phyloP scores from a whole-genome alignment of 1,140 invertebrate species.

The Bombus sylvicola region DNA sequence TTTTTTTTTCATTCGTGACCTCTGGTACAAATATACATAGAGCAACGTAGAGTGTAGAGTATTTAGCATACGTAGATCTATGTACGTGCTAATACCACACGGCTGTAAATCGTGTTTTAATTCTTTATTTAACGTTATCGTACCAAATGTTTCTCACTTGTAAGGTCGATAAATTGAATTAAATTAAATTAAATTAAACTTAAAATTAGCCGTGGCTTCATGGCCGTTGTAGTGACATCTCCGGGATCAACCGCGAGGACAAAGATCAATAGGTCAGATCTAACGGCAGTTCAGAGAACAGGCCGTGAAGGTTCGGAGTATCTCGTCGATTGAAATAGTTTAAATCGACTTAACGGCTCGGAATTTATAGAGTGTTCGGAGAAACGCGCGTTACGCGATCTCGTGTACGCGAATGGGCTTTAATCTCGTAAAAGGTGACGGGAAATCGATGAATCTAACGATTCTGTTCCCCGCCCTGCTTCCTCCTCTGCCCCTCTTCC shows the following conservation, averaged over 20 bases:
- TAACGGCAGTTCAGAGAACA: neutral
- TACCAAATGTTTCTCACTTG: too few species aligned
- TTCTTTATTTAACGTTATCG: too few species aligned
- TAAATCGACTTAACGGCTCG: constrained; percentile 58
- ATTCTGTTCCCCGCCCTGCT: neutral
- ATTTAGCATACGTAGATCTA: too few species aligned
- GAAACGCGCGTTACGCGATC: constrained; percentile 42
- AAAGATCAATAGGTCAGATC: constrained; percentile 37
- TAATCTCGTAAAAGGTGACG: constrained; percentile 15
- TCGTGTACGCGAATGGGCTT: neutral
- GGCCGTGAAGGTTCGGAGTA: constrained; percentile 13
- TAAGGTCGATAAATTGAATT: too few species aligned
- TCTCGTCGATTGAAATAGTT: constrained; percentile 61
- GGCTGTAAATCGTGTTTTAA: too few species aligned
- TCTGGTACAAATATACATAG: too few species aligned
- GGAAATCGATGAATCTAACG: constrained; percentile 24
- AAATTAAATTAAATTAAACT: too few species aligned
- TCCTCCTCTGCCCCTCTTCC: too few species aligned
- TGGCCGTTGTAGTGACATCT: neutral
- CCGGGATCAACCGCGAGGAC: neutral
- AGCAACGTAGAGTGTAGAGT: too few species aligned
- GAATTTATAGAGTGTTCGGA: constrained; percentile 63
- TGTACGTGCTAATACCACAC: too few species aligned
- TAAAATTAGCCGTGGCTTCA: too few species aligned
- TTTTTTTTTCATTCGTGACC: too few species aligned